Evolutionary conservation across 2,888 invertebrate species (phyloP), one percentile per base, ranked within the genome.

Genomic region (Stramonita haemastoma): DNA sequence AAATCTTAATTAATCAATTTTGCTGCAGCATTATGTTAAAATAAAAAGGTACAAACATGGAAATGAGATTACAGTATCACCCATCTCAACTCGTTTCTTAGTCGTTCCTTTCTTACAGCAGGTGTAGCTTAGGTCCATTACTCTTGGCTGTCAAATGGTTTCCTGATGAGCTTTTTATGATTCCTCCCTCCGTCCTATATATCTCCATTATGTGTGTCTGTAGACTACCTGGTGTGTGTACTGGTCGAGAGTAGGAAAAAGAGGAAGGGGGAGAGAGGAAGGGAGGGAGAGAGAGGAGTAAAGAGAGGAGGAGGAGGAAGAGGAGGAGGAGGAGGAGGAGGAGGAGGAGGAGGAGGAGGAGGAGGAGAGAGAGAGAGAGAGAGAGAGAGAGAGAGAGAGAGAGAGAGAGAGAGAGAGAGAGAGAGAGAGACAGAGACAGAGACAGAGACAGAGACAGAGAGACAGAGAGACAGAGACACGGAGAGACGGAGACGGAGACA

Each of bases 391-490:
- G 79, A 79, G 79, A 26, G 73, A 77, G 73, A 77, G 73, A 79
- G 79, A 79, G 79, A 79, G 79, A 79, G 79, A 79, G 79, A 79
- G 79, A 79, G 79, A 79, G 79, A 79, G 79, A 79, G 79, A 79
- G 79, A 79, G 79, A 79, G 79, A 79, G 79, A 79, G 79, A n/a
- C n/a, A n/a, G n/a, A n/a, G n/a, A n/a, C n/a, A 79, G 34, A 79
- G 79, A 79, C 34, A 79, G 34, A 79, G 79, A 79, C 19, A 79
- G 34, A 79, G 79, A 79, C 34, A 79, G 34, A 79, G 79, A 32
- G 79, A 79, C 11, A 79, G 79, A 79, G 79, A 79, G 34, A 79
- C 34, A 79, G 34, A 79, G 79, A 79, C n/a, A n/a, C n/a, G n/a
- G n/a, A n/a, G n/a, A n/a, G n/a, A n/a, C n/a, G n/a, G n/a, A n/a